A percentile compares a stretch with the other conserved stretches of the same genome.
These are phyloP conservation scores for Macquaria australasica DNA, from an alignment of 2,113 vertebrate genomes.

Conservation along the genomic window DNA sequence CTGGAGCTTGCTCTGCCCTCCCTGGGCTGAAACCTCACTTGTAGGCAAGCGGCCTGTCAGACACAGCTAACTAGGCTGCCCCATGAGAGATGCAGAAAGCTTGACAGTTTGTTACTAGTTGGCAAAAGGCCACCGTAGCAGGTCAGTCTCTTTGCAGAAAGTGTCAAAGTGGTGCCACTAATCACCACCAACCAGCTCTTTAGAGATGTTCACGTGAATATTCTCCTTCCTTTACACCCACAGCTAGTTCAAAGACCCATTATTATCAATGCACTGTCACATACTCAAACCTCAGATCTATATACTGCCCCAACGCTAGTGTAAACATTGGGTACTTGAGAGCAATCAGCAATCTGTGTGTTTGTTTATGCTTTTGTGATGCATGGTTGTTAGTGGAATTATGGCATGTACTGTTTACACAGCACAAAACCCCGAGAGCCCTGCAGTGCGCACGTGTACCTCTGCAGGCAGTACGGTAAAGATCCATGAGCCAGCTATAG, in stretches of 20 bases:
- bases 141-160: slow-evolving; percentile 65
- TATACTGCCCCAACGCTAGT: slow-evolving; percentile 4
- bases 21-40: slow-evolving; percentile 73
- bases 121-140: slow-evolving; percentile 80
- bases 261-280: slow-evolving; percentile 10
- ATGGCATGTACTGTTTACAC: neutral
- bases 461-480: neutral
- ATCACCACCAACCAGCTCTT: slow-evolving; percentile 42
- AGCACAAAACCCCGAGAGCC: slow-evolving; percentile 23
- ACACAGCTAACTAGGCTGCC: slow-evolving; percentile 80
- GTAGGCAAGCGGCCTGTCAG: slow-evolving; percentile 79
- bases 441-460: neutral
- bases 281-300: slow-evolving; percentile 27
- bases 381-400: neutral
- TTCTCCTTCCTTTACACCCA: slow-evolving; percentile 1
- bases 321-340: slow-evolving; percentile 45
- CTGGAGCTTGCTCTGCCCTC: slow-evolving; percentile 74
- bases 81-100: slow-evolving; percentile 80
- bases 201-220: slow-evolving; percentile 26
- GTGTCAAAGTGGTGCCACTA: slow-evolving; percentile 69
- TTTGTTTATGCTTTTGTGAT: slow-evolving; percentile 15
- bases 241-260: slow-evolving; percentile 35
- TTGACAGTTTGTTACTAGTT: slow-evolving; percentile 80
- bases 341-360: slow-evolving; percentile 28
- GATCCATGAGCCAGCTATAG: slow-evolving; percentile 10